A percentile compares a stretch with the other conserved stretches of the same genome.
phyloP scores from a whole-genome alignment of 2,113 vertebrate genomes.

The Corydoras sp. region DNA sequence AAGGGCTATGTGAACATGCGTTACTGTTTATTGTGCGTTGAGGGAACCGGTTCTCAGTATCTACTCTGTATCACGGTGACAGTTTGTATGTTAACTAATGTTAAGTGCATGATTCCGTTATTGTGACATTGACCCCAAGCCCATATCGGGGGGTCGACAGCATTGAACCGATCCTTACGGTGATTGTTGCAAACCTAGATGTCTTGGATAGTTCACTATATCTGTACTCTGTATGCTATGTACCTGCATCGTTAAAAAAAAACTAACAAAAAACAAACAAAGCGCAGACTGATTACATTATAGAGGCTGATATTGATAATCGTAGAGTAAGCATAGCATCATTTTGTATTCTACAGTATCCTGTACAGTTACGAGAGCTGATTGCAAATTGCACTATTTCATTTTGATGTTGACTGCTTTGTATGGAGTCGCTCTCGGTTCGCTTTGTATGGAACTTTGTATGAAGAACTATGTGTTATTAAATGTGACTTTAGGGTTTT shows the following conservation, averaged over 20 bases:
- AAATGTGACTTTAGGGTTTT: slow-evolving; percentile 41
- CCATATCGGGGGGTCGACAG: slow-evolving; percentile 19
- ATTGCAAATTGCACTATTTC: slow-evolving; percentile 40
- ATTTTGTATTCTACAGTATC: too few relatives aligned
- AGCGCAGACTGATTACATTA: too few relatives aligned
- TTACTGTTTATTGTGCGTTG: slow-evolving; percentile 6
- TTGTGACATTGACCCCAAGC: slow-evolving; percentile 26
- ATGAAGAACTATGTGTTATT: slow-evolving; percentile 34
- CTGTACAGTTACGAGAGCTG: slow-evolving; percentile 31
- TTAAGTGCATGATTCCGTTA: slow-evolving; percentile 41
- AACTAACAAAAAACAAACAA: too few relatives aligned
- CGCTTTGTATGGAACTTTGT: slow-evolving; percentile 41
- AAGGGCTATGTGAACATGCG: not conserved
- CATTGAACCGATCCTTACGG: slow-evolving; percentile 20
- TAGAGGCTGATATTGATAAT: too few relatives aligned
- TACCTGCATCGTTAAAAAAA: slow-evolving; percentile 20
- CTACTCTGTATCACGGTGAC: slow-evolving; percentile 17
- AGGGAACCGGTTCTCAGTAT: slow-evolving; percentile 9
- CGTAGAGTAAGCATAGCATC: too few relatives aligned
- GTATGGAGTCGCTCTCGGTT: slow-evolving; percentile 25
- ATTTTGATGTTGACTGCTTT: slow-evolving; percentile 40
- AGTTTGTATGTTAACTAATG: slow-evolving; percentile 32
- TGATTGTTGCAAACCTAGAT: slow-evolving; percentile 25
- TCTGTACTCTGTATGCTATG: slow-evolving; percentile 27
- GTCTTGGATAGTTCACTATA: slow-evolving; percentile 34